A percentile compares a stretch with the other conserved stretches of the same genome.
phyloP scores from a whole-genome alignment of 2,113 vertebrate species.

The Bubo blakistoni region DNA sequence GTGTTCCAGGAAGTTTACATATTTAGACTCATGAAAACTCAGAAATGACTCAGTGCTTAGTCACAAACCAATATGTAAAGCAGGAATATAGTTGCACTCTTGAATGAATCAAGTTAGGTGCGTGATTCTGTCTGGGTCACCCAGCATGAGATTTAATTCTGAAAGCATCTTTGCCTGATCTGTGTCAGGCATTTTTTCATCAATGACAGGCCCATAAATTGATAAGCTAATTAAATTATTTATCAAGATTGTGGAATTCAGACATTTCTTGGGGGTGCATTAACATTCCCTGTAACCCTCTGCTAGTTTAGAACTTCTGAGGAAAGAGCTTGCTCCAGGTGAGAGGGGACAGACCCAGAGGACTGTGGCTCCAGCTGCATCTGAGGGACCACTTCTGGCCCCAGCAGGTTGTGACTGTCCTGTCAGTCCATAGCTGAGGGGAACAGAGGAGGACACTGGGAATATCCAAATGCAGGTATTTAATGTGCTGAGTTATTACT shows the following conservation, averaged over 20 bases:
- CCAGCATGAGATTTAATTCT: not conserved
- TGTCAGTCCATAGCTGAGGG: not conserved
- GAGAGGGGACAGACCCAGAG: not conserved
- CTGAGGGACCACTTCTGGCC: not conserved
- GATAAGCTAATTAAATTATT: conserved; percentile 2
- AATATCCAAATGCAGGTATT: not conserved
- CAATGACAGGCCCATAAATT: not conserved
- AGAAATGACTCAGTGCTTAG: not conserved
- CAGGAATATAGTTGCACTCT: not conserved
- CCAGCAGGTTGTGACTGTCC: not conserved
- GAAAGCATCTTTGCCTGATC: not conserved
- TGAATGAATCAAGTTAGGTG: not conserved
- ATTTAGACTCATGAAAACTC: not conserved
- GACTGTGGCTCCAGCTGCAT: not conserved
- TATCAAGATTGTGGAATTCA: not conserved
- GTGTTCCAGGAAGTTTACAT: not conserved
- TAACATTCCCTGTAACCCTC: not conserved
- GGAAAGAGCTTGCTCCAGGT: not conserved
- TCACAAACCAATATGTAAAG: not conserved
- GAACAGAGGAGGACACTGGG: not conserved
- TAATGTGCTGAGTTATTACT: not conserved
- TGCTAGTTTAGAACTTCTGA: not conserved
- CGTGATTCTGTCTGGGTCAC: not conserved
- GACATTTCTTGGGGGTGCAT: not conserved
- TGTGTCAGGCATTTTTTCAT: not conserved